A percentile compares a stretch with the other conserved stretches of the same genome.
phyloP scores from a whole-genome alignment of 2,888 invertebrate genomes.

The Lithosia quadra region DNA sequence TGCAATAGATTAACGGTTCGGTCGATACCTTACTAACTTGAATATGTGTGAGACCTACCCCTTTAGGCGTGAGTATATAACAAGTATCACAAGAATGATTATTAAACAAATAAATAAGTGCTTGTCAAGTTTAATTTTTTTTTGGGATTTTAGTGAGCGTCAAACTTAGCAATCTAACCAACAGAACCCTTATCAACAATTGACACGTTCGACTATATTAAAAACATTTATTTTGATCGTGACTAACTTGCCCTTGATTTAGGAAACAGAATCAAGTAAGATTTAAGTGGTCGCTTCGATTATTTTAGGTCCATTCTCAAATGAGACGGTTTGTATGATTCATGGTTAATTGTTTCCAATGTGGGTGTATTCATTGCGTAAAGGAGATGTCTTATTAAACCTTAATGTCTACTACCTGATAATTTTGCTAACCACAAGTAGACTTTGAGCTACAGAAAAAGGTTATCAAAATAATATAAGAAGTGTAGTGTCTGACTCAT shows the following conservation, averaged over 20 bases:
- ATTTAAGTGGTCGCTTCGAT: background rate
- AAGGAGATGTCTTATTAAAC: background rate
- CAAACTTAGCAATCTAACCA: background rate
- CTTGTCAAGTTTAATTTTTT: too few species aligned
- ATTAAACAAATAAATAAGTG: too few species aligned
- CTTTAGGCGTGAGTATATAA: too few species aligned
- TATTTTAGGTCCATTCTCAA: background rate
- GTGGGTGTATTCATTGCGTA: background rate
- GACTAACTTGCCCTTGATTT: background rate
- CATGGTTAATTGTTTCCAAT: background rate
- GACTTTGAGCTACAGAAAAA: background rate
- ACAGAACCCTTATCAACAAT: background rate
- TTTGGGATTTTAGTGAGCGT: background rate
- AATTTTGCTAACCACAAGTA: constrained; percentile 5
- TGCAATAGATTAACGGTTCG: background rate
- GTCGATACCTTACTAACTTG: background rate
- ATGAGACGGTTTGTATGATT: background rate
- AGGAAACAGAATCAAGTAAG: background rate
- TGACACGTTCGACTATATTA: background rate
- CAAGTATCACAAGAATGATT: too few species aligned
- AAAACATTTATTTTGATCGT: background rate
- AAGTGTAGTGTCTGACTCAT: constrained; percentile 1
- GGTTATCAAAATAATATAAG: background rate
- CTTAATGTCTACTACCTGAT: constrained; percentile 2
- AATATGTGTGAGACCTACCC: too few species aligned